These are phyloP conservation scores for Scartelaos histophorus DNA, from an alignment of 2,113 vertebrate genomes.

Conservation along the genomic window DNA sequence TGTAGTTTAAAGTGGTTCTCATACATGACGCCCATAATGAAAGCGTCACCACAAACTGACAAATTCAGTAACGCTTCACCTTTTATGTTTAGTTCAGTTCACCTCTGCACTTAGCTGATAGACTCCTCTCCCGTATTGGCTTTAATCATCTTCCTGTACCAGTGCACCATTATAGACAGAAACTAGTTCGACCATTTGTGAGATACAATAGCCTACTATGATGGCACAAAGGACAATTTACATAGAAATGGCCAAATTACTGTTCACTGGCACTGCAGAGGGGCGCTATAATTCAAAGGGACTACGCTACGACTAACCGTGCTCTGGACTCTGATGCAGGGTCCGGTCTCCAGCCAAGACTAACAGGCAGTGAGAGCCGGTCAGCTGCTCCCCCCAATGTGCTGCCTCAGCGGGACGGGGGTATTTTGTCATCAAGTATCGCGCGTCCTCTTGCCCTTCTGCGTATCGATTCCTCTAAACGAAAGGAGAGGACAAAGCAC, in stretches of 20 bases:
- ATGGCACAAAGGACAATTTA: constrained; percentile 67
- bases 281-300: constrained; percentile 62
- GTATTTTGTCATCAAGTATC: constrained; percentile 69
- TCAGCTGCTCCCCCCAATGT: constrained; percentile 55
- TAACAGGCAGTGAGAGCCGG: constrained; percentile 55
- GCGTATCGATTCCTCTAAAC: constrained; percentile 56
- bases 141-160: constrained; percentile 53
- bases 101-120: constrained; percentile 50
- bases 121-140: constrained; percentile 48
- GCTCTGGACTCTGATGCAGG: constrained; percentile 25
- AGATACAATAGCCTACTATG: constrained; percentile 39
- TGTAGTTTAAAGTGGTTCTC: too few species aligned
- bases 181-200: constrained; percentile 40
- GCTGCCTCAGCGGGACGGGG: constrained; percentile 67
- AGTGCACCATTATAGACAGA: constrained; percentile 33
- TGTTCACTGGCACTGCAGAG: constrained; percentile 37
- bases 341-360: constrained; percentile 45
- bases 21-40: too few species aligned
- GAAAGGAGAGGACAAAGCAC: constrained; percentile 36
- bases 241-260: constrained; percentile 77
- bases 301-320: constrained; percentile 30
- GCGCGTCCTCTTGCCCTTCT: constrained; percentile 60
- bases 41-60: not conserved
- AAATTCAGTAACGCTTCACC: constrained; percentile 18
- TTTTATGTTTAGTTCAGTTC: constrained; percentile 17